Conservation (phyloP, 2,797 vertebrate genomes). For the Sylvilagus floridanus region DNA sequence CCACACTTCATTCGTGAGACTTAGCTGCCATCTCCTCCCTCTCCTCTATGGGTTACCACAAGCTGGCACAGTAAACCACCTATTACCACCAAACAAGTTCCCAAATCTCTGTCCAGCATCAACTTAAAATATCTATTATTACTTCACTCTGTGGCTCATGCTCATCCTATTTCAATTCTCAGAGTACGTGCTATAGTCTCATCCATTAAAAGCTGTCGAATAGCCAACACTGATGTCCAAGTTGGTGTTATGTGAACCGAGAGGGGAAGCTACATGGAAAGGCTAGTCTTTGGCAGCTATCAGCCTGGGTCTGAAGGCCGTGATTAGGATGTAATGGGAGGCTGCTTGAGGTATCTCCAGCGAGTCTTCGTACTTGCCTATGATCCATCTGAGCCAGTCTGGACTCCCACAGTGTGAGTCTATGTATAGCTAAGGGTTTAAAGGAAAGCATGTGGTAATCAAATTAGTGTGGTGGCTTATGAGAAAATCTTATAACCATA, state of each 20-base stretch:
- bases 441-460: constrained; percentile 42
- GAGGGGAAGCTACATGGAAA: not conserved
- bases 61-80: not conserved
- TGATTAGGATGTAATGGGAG: not conserved
- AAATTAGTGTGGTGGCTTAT: constrained; percentile 36
- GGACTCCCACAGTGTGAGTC: constrained; percentile 29
- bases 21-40: not conserved
- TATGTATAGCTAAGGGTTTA: constrained; percentile 15
- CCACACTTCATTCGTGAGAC: not conserved
- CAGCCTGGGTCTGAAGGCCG: not conserved
- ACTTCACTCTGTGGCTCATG: not conserved
- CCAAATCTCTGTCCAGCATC: constrained; percentile 35
- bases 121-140: not conserved
- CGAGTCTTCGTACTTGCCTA: not conserved
- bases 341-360: not conserved
- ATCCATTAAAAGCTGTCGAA: not conserved
- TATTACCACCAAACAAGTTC: not conserved
- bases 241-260: not conserved
- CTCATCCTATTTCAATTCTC: not conserved
- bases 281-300: not conserved
- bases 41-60: not conserved
- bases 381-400: not conserved
- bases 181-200: not conserved
- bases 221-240: not conserved
- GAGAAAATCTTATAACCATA: constrained; percentile 35